Base-by-base conservation (phyloP, 1,140 invertebrate species). In the Eulimnadia texana region DNA sequence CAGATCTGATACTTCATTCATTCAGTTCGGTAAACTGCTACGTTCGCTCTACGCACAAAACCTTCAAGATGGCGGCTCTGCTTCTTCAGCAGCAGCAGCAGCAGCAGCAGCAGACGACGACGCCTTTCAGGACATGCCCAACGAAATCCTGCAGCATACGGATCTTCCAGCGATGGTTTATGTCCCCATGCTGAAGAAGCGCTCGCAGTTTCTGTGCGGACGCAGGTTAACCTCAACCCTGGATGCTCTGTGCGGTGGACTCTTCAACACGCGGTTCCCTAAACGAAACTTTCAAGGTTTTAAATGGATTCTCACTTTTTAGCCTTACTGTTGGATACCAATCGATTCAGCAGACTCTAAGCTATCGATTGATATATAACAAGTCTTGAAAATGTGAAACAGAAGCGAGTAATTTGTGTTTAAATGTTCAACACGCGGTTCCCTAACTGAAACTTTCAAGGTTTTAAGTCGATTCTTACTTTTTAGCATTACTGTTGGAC, bases 241-340 rank as follows among this genome's bases (percentile, higher is more conserved):
- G 25, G 67, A 71, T 56, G 63, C 70, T 53, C 54, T 76, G 23
- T 76, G 74, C 60, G 67, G 69, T 47, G 72, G 74, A 23, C 64
- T 68, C 42, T 76, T 75, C 54, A 72, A 75, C 64, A 62, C 68
- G 1, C 72, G 73, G 70, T 74, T 74, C 61, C 73, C 73, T 57
- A 76, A 74, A 62, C 58, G 19, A 42, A 9, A 6, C 33, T 42
- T 6, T 6, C 33, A 42, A 42, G 33, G 33, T 42, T 9, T 42
- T 9, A 42, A 42, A 6, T 42, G 16, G 6, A 42, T 9, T 9
- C 33, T 42, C 6, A 9, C 6, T 42, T 9, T 42, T 9, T 42
- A 42, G 6, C 6, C 6, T 42, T 42, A 42, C 6, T 9, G 33
- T 9, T 42, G 33, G 33, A 42, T n/a, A n/a, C n/a, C n/a, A n/a